A percentile compares a stretch with the other conserved stretches of the same genome.
Conservation (phyloP, 2,113 vertebrate species). For the Halcyon senegalensis region DNA sequence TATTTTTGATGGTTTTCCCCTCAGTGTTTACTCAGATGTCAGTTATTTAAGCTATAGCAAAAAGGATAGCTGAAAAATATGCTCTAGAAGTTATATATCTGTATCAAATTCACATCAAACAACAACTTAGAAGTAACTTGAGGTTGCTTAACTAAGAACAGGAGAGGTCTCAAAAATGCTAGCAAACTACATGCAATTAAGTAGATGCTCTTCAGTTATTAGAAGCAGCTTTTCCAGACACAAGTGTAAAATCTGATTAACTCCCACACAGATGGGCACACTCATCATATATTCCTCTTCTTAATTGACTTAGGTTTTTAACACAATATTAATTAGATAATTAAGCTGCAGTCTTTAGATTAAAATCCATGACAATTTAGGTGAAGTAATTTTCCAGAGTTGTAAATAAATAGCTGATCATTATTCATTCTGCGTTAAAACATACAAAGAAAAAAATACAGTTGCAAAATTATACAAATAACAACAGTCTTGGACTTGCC, state of each 20-base stretch:
- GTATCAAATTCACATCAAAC: background rate
- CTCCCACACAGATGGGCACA: background rate
- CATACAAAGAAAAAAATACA: background rate
- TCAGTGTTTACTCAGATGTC: background rate
- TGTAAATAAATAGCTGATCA: background rate
- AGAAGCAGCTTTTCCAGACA: background rate
- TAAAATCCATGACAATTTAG: background rate
- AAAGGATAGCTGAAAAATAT: background rate
- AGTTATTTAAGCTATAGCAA: background rate
- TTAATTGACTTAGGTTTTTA: background rate
- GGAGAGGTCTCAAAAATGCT: background rate
- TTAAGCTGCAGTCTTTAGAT: background rate
- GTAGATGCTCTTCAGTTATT: background rate
- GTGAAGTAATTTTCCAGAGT: background rate
- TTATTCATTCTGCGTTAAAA: background rate
- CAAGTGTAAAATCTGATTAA: background rate
- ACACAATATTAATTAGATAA: background rate
- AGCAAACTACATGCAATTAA: background rate
- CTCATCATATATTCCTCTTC: background rate
- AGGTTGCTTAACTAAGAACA: too few species aligned
- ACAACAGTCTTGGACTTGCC: conserved; percentile 61
- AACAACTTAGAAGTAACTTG: too few species aligned
- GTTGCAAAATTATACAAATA: background rate
- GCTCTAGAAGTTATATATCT: background rate
- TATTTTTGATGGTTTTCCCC: background rate